phyloP scores from a whole-genome alignment of 2,797 vertebrate genomes.

The Sardinella longiceps region DNA sequence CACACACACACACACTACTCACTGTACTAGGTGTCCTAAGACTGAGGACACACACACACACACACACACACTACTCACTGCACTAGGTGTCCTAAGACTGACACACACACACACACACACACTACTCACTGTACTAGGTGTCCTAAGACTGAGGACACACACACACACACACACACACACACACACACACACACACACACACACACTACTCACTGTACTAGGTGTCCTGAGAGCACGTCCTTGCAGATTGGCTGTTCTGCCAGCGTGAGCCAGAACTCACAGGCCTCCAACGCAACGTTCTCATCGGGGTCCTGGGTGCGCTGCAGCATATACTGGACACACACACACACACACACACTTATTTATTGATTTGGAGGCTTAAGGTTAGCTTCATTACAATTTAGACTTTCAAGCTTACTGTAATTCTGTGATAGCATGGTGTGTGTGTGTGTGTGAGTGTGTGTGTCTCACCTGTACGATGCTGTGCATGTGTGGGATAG shows the following conservation, averaged over 20 bases:
- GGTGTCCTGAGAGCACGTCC: constrained; percentile 88
- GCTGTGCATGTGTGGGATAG: constrained; percentile 96
- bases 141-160: not conserved
- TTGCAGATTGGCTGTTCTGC: constrained; percentile 97
- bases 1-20: too few relatives aligned
- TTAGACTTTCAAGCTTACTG: too few relatives aligned
- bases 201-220: constrained; percentile 85
- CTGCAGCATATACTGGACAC: constrained; percentile 91
- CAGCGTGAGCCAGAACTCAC: constrained; percentile 95
- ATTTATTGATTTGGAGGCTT: too few relatives aligned
- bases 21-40: too few relatives aligned
- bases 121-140: not conserved
- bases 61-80: too few relatives aligned
- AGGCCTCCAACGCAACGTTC: constrained; percentile 93
- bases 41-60: too few relatives aligned
- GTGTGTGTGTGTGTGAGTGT: too few relatives aligned
- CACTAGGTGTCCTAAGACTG: too few relatives aligned
- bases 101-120: not conserved
- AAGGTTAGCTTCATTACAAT: too few relatives aligned
- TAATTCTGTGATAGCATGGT: too few relatives aligned
- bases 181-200: not conserved
- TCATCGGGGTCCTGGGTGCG: constrained; percentile 94
- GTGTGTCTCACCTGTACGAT: constrained; percentile 75
- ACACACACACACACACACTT: not conserved
- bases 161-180: not conserved